A percentile compares a stretch with the other conserved stretches of the same genome.
phyloP scores from a whole-genome alignment of 2,113 vertebrate genomes.

The Oreochromis niloticus region DNA sequence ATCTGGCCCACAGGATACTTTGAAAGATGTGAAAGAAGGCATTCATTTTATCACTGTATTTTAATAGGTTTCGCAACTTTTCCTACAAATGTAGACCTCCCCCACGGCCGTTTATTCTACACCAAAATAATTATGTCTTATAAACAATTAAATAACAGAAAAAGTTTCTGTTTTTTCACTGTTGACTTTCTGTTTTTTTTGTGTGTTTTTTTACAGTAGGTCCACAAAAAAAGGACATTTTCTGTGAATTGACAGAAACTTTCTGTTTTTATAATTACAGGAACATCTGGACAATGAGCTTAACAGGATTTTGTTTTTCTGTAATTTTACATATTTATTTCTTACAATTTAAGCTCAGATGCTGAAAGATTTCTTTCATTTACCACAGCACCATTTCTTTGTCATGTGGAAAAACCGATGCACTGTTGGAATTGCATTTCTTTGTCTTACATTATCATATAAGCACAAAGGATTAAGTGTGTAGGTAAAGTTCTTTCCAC shows the following conservation, averaged over 20 bases:
- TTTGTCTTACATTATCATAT: neutral
- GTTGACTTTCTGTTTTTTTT: no score
- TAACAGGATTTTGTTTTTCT: neutral
- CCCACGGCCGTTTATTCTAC: rapidly evolving
- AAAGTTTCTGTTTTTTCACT: rapidly evolving
- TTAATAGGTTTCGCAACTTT: neutral
- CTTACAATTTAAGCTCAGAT: neutral
- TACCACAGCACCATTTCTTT: neutral
- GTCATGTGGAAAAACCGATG: rapidly evolving
- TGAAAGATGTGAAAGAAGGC: neutral
- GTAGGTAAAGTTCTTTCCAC: neutral
- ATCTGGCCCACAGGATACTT: rapidly evolving
- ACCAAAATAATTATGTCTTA: neutral
- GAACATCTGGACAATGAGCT: neutral
- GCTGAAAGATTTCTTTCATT: neutral
- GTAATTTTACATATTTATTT: neutral
- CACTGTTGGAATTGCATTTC: neutral
- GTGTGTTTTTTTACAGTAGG: neutral
- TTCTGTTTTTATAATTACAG: neutral
- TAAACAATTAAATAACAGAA: neutral
- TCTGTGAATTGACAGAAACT: neutral
- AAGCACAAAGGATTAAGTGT: neutral
- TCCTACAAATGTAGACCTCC: rapidly evolving
- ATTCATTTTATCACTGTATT: neutral
- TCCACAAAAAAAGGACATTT: neutral